Percentiles rank a stretch among this genome's conserved stretches.
phyloP scores from a whole-genome alignment of 2,797 vertebrate genomes.

The Lepidocolaptes lacrymiger region DNA sequence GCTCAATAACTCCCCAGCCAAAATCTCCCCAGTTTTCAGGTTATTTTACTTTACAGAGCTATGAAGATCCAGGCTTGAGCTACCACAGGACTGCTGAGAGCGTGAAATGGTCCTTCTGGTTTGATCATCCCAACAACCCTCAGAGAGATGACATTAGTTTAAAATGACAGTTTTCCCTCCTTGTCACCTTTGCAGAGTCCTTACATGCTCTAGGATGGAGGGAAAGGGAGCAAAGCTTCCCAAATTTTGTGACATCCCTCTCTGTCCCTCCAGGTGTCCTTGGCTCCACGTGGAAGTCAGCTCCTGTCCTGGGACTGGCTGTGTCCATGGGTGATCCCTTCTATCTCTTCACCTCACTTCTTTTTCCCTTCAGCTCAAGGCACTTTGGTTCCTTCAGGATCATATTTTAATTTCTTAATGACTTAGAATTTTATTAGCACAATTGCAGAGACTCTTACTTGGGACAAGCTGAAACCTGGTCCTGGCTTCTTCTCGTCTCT shows the following conservation, averaged over 20 bases:
- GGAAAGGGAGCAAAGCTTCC: fast-evolving
- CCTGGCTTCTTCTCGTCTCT: fast-evolving
- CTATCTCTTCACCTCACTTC: neutral
- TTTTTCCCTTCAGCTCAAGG: neutral
- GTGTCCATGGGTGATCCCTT: neutral
- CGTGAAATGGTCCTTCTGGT: neutral
- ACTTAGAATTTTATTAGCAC: neutral
- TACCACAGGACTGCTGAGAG: neutral
- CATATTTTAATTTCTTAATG: neutral
- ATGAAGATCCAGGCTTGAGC: neutral
- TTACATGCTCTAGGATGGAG: neutral
- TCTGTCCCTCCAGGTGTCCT: fast-evolving
- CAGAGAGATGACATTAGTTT: neutral
- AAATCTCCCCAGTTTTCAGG: neutral
- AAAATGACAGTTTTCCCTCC: neutral
- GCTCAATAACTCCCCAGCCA: neutral
- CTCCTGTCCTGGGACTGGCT: neutral
- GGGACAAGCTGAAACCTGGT: neutral
- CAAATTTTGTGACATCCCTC: fast-evolving
- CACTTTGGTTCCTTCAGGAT: neutral
- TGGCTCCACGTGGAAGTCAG: neutral
- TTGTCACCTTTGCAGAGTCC: neutral
- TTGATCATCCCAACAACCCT: neutral
- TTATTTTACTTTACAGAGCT: neutral
- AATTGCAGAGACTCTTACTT: neutral